phyloP scores from a whole-genome alignment of 2,113 vertebrate species.

The Speoplatyrhinus poulsoni region DNA sequence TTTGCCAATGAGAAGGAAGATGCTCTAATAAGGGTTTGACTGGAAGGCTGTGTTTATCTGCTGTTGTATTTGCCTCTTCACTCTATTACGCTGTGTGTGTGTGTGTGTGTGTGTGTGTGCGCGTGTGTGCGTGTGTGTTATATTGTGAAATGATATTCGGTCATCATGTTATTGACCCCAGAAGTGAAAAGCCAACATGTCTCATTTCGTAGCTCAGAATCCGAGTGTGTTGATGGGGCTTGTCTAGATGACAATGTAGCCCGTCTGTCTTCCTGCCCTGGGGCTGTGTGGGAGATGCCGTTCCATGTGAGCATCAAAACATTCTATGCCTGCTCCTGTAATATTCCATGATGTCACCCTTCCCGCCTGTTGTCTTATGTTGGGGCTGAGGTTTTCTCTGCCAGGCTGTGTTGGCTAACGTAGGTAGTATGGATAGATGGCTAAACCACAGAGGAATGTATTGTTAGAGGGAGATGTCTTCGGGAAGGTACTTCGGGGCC shows the following conservation, averaged over 20 bases:
- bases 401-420: background rate
- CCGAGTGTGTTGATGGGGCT: too few species aligned
- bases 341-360: constrained; percentile 35
- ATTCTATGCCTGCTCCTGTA: background rate
- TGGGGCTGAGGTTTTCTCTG: background rate
- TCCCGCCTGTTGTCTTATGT: constrained; percentile 6
- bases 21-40: too few species aligned
- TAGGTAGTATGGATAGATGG: background rate
- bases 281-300: constrained; percentile 20
- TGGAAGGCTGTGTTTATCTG: too few species aligned
- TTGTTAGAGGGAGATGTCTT: constrained; percentile 26
- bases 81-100: too few species aligned
- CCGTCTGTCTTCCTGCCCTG: constrained; percentile 1
- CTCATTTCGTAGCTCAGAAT: too few species aligned
- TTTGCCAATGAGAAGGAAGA: too few species aligned
- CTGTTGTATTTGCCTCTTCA: too few species aligned
- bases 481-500: constrained; percentile 6
- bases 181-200: too few species aligned
- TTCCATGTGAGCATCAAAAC: background rate
- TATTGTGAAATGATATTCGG: too few species aligned
- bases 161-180: too few species aligned
- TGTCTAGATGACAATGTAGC: background rate
- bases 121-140: too few species aligned
- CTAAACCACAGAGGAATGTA: constrained; percentile 5
- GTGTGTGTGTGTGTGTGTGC: too few species aligned